These are phyloP conservation scores for Australoheros facetus DNA, from an alignment of 2,797 vertebrate species.

Conservation along the genomic window DNA sequence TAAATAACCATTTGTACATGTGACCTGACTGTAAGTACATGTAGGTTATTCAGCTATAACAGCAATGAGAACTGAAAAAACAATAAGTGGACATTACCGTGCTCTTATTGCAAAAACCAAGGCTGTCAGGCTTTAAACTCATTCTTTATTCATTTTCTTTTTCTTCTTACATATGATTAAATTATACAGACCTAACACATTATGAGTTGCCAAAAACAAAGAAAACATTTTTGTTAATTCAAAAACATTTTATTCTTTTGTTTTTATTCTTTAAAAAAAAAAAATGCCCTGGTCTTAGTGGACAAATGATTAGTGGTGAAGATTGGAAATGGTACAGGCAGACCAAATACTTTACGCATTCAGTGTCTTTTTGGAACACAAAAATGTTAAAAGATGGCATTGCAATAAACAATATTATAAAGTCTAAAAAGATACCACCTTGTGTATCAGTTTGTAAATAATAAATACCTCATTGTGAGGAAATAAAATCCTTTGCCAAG, in stretches of 20 bases:
- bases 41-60: no score
- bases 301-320: slow-evolving; percentile 44
- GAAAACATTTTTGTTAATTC: slow-evolving; percentile 8
- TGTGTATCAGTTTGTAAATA: slow-evolving; percentile 70
- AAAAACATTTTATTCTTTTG: slow-evolving; percentile 67
- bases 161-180: not conserved
- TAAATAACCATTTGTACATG: not conserved
- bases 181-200: not conserved
- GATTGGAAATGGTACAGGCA: slow-evolving; percentile 28
- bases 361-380: slow-evolving; percentile 65
- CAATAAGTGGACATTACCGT: no score
- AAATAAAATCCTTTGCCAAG: slow-evolving; percentile 79
- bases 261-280: slow-evolving; percentile 49
- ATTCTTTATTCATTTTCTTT: not conserved
- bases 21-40: not conserved
- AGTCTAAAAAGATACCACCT: slow-evolving; percentile 63
- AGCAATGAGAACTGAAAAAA: no score
- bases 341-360: slow-evolving; percentile 66
- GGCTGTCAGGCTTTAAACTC: not conserved
- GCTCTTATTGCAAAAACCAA: not conserved
- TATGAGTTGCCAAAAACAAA: slow-evolving; percentile 14
- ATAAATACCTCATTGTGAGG: slow-evolving; percentile 86
- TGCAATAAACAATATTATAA: slow-evolving; percentile 38
- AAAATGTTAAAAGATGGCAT: slow-evolving; percentile 40
- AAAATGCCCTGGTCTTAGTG: slow-evolving; percentile 45